A percentile compares a stretch with the other conserved stretches of the same genome.
Conservation (phyloP, 2,113 vertebrate species). For the Corvus moneduloides region DNA sequence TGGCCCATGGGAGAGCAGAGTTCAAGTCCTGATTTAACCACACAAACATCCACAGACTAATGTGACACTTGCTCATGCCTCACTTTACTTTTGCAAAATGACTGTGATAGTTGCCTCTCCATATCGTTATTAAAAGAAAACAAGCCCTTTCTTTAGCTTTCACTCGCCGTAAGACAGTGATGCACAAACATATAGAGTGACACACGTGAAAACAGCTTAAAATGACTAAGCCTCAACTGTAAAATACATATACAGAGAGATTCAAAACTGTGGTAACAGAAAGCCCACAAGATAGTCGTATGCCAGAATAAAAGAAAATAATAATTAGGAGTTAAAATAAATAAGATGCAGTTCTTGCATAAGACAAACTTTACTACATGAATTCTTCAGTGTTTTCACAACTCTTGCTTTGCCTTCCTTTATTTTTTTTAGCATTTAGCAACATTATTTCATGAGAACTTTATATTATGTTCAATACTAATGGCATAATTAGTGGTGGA, state of each 20-base stretch:
- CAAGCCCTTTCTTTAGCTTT: background rate
- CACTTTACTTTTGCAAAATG: background rate
- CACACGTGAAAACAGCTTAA: background rate
- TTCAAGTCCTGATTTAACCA: conserved; percentile 17
- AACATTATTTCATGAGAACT: conserved; percentile 56
- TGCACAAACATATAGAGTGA: background rate
- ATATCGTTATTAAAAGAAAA: background rate
- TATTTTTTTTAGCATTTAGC: conserved; percentile 35
- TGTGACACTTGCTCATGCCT: background rate
- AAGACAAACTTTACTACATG: background rate
- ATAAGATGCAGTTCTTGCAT: background rate
- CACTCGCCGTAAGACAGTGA: fast-evolving
- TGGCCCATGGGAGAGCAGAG: background rate
- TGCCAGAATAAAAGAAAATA: background rate
- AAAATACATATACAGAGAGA: background rate
- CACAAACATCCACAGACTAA: background rate
- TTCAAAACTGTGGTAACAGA: background rate
- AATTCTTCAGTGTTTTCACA: background rate
- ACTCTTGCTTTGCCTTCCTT: background rate
- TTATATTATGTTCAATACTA: conserved; percentile 65
- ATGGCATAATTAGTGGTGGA: conserved; percentile 73
- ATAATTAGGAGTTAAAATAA: conserved; percentile 14
- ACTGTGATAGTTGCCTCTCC: background rate
- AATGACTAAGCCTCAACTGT: background rate
- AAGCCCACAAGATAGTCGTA: background rate